Conservation (phyloP, 2,888 invertebrate genomes). For the Xestia rhomboidea region DNA sequence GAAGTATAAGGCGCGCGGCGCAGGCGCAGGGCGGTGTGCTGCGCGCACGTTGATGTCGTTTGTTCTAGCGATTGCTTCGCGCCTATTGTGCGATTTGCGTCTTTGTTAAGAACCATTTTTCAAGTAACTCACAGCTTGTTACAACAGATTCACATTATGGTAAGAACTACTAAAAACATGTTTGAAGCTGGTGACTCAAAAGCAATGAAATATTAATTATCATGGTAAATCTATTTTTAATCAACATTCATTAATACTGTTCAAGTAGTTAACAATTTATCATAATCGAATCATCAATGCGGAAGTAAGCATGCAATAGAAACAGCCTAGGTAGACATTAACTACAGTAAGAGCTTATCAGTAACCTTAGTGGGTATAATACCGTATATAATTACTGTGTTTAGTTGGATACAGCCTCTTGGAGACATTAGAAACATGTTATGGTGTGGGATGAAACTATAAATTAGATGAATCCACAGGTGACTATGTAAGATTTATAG, state of each 20-base stretch:
- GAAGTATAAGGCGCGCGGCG: constrained; percentile 67
- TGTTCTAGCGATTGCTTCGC: constrained; percentile 74
- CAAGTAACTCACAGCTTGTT: constrained; percentile 17
- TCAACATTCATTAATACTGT: background rate
- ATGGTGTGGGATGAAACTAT: constrained; percentile 52
- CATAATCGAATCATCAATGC: constrained; percentile 11
- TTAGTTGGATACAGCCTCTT: constrained; percentile 29
- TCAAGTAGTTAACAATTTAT: background rate
- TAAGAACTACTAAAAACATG: background rate
- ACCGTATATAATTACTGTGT: constrained; percentile 46
- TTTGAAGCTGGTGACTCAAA: background rate
- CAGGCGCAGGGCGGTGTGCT: constrained; percentile 64
- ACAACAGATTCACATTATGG: background rate
- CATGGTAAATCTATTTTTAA: constrained; percentile 6
- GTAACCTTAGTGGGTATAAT: constrained; percentile 36
- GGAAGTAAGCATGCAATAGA: constrained; percentile 27
- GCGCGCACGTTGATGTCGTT: constrained; percentile 88
- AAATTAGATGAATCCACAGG: constrained; percentile 39
- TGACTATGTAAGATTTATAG: constrained; percentile 43
- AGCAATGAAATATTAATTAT: background rate
- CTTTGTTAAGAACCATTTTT: constrained; percentile 43
- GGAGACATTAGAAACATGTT: constrained; percentile 39
- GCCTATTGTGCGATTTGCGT: constrained; percentile 41
- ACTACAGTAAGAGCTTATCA: constrained; percentile 43
- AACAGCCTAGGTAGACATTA: constrained; percentile 13